Evolutionary conservation across 1,140 invertebrate genomes (phyloP).

Genomic region (Matsumurasca onukii): DNA sequence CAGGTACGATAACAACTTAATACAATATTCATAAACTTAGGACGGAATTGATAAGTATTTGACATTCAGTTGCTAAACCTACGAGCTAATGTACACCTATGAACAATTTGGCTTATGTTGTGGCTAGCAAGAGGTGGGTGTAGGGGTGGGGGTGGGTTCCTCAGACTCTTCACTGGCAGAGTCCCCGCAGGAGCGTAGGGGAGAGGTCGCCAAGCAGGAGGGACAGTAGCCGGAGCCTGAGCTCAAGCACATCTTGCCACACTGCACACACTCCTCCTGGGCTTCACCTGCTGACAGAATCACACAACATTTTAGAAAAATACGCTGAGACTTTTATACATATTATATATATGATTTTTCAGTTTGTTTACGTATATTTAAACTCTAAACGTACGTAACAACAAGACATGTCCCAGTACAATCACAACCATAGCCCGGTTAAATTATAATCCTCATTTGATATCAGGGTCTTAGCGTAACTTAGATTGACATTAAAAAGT

Average conservation of each 20-base stretch:
- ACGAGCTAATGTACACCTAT: neutral
- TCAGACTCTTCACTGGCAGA: conserved; percentile 39
- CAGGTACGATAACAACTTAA: neutral
- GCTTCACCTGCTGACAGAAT: conserved; percentile 43
- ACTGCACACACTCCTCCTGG: conserved; percentile 49
- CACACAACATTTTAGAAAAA: neutral
- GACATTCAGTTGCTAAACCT: neutral
- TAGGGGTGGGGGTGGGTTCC: neutral
- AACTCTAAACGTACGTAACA: neutral
- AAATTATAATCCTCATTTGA: neutral
- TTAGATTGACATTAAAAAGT: neutral
- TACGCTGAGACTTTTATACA: neutral
- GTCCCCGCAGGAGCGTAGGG: conserved; percentile 35
- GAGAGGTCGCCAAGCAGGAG: conserved; percentile 45
- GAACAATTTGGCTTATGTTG: neutral
- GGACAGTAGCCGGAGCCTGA: conserved; percentile 45
- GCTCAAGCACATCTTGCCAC: conserved; percentile 46
- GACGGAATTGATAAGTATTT: neutral
- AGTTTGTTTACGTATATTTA: neutral
- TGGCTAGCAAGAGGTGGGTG: neutral
- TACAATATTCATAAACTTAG: neutral
- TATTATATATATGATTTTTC: neutral
- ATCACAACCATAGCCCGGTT: neutral
- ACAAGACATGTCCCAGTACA: neutral
- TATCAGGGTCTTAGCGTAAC: neutral